Base-by-base conservation (phyloP, 1,140 invertebrate species). In the Cherax destructor region DNA sequence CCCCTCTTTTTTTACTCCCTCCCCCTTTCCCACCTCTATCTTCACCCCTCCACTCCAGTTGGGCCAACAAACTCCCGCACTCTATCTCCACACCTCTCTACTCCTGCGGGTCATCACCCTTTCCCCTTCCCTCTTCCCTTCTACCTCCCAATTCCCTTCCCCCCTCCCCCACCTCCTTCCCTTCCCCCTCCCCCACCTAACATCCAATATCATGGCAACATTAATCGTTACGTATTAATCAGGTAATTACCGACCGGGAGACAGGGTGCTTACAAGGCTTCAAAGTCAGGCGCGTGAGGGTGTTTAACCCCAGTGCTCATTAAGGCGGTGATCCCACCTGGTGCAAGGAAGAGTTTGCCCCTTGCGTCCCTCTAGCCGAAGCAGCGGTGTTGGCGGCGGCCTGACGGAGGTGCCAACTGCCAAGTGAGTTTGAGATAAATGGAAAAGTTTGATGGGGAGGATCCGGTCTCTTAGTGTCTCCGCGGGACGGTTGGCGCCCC, bases 171-270 rank as follows among this genome's bases (percentile, higher is more conserved):
- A 0, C 69, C 21, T 6, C n/a, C 24, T 24, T 7, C 69, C 24
- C 69, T 30, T 9, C n/a, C 21, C 24, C 24, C 69, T n/a, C 21
- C 69, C 21, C 21, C 69, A 2, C 69, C n/a, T n/a, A 74, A 30
- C 69, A 74, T 74, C 69, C 69, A 74, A 74, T 74, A 30, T 74
- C n/a, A 5, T 74, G 69, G 6, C 69, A 30, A 74, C 69, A 74
- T 74, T 74, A 74, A 74, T 74, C 9, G 69, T 74, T 30, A 74
- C n/a, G n/a, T 74, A 74, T 74, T 74, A 74, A 74, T 74, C n/a
- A 74, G 69, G 24, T 74, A 74, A 74, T 74, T 74, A 74, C 69
- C 69, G n/a, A 10, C 24, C 24, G 69, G 24, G n/a, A 74, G 69
- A 74, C 69, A 74, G 24, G 69, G 69, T 74, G 69, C 69, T 74